These are phyloP conservation scores for Agrochola lota DNA, from an alignment of 2,888 invertebrate genomes.

Conservation along the genomic window DNA sequence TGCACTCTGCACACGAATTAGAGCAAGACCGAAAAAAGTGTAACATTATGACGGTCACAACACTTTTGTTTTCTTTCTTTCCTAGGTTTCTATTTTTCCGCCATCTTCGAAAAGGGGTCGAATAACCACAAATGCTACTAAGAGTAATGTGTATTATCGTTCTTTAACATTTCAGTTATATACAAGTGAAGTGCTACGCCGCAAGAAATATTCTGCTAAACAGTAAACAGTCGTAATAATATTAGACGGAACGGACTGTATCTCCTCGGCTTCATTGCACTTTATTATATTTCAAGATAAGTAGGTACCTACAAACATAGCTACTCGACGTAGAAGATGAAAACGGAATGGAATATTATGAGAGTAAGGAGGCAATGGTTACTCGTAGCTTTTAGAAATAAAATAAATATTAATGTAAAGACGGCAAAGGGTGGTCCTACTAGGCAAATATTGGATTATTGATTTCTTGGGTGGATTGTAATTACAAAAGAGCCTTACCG, in stretches of 20 bases:
- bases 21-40: too few species aligned
- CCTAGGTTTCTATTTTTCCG: too few species aligned
- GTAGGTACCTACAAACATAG: neutral
- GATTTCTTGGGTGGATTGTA: constrained; percentile 5
- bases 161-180: too few species aligned
- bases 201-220: neutral
- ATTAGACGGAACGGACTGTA: constrained; percentile 11
- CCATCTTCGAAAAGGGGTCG: too few species aligned
- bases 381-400: constrained; percentile 7
- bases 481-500: neutral
- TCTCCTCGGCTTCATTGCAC: constrained; percentile 24
- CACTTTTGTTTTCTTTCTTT: too few species aligned
- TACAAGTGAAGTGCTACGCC: neutral
- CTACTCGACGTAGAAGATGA: constrained; percentile 34
- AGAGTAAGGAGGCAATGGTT: constrained; percentile 13
- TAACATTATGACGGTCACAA: too few species aligned
- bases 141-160: too few species aligned
- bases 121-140: too few species aligned
- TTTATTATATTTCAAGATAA: constrained; percentile 36
- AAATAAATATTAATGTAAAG: constrained; percentile 25
- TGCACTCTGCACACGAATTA: too few species aligned
- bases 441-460: constrained; percentile 13
- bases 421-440: neutral
- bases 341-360: constrained; percentile 41
- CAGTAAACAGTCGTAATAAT: neutral